phyloP scores from a whole-genome alignment of 2,797 vertebrate genomes.

The Danio choprae region DNA sequence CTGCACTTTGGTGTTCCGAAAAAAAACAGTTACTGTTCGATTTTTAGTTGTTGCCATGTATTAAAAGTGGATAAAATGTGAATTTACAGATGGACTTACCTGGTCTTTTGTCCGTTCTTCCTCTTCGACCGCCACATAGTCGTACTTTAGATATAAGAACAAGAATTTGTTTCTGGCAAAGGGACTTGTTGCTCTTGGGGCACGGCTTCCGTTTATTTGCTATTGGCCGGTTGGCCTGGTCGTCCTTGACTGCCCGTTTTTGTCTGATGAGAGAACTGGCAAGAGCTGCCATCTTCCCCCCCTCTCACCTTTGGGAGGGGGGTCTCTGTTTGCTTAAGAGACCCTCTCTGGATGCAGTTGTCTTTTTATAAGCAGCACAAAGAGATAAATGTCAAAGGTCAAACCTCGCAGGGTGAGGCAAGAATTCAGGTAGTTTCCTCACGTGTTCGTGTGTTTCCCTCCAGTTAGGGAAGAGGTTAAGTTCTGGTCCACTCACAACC shows the following conservation, averaged over 20 bases:
- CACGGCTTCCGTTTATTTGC: slow-evolving; percentile 86
- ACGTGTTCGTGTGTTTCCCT: slow-evolving; percentile 26
- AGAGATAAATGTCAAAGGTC: slow-evolving; percentile 59
- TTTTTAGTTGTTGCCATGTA: not conserved
- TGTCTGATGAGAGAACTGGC: slow-evolving; percentile 94
- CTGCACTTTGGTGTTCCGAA: not conserved
- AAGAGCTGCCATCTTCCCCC: slow-evolving; percentile 89
- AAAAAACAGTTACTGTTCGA: not conserved
- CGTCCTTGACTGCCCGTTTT: slow-evolving; percentile 90
- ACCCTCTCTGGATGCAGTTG: slow-evolving; percentile 60
- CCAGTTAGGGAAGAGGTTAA: slow-evolving; percentile 50
- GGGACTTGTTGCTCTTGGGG: slow-evolving; percentile 90
- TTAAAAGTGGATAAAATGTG: slow-evolving; percentile 11
- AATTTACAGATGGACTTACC: slow-evolving; percentile 76
- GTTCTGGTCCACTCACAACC: slow-evolving; percentile 52
- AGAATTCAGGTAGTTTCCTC: slow-evolving; percentile 42
- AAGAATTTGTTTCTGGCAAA: slow-evolving; percentile 92
- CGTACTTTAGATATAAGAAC: slow-evolving; percentile 90
- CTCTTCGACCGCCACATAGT: slow-evolving; percentile 84
- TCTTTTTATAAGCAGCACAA: slow-evolving; percentile 61
- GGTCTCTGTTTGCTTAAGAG: slow-evolving; percentile 67
- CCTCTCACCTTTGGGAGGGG: slow-evolving; percentile 83
- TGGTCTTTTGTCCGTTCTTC: slow-evolving; percentile 81
- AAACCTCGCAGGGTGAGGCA: slow-evolving; percentile 33
- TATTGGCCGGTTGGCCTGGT: slow-evolving; percentile 84